These are phyloP conservation scores for Ichneumoninae sp. DNA, from an alignment of 2,888 invertebrate species.

Conservation along the genomic window DNA sequence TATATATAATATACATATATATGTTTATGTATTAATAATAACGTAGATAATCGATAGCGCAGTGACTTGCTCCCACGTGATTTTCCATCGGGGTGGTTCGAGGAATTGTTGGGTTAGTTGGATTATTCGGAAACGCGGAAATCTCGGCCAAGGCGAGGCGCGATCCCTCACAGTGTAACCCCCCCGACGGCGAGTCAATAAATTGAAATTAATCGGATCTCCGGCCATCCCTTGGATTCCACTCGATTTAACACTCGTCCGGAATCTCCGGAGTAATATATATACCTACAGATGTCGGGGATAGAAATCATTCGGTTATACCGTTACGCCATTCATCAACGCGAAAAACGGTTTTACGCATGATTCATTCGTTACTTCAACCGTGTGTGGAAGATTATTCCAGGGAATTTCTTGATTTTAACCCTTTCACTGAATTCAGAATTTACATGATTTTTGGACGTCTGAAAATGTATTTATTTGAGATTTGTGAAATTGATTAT, in stretches of 20 bases:
- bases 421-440: not conserved
- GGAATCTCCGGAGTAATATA: conserved; percentile 22
- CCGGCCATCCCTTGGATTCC: conserved; percentile 63
- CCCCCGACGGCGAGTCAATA: conserved; percentile 63
- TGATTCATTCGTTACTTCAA: conserved; percentile 21
- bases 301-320: conserved; percentile 51
- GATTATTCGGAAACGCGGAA: conserved; percentile 59
- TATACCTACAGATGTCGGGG: conserved; percentile 8
- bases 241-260: conserved; percentile 63
- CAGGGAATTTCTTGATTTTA: not conserved
- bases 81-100: not conserved
- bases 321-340: conserved; percentile 40
- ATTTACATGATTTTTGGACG: not conserved
- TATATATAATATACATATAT: not conserved
- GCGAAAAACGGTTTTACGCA: conserved; percentile 24
- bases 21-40: conserved; percentile 44
- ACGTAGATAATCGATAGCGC: not conserved
- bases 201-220: conserved; percentile 74
- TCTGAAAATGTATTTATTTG: not conserved
- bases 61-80: conserved; percentile 31
- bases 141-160: conserved; percentile 32
- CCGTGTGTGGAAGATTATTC: not conserved
- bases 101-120: conserved; percentile 32
- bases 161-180: conserved; percentile 5
- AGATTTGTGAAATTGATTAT: not conserved